Conservation (phyloP, 2,113 vertebrate genomes). For the Sisor rabdophorus region DNA sequence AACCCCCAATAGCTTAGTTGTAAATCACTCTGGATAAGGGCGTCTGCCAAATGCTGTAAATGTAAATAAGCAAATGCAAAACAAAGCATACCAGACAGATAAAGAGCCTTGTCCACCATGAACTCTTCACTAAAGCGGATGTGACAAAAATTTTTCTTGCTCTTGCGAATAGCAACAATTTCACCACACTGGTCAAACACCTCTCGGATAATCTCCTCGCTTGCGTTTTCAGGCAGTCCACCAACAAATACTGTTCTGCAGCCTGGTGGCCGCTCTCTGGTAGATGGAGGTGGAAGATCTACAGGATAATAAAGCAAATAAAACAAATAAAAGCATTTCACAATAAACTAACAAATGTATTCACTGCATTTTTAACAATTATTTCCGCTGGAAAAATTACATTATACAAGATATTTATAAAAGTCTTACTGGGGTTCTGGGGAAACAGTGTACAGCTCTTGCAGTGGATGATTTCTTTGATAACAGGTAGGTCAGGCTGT, state of each 20-base stretch:
- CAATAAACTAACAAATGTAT: not conserved
- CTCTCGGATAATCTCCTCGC: conserved; percentile 84
- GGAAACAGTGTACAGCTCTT: conserved; percentile 94
- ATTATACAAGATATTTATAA: not conserved
- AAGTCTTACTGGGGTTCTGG: conserved; percentile 91
- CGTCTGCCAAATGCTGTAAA: no score
- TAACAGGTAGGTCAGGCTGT: conserved; percentile 77
- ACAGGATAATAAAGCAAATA: no score
- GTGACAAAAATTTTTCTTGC: conserved; percentile 94
- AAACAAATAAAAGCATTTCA: conserved; percentile 1
- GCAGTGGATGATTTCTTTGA: conserved; percentile 96
- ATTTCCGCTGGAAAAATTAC: not conserved
- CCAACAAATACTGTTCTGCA: conserved; percentile 90
- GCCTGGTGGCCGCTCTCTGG: conserved; percentile 84
- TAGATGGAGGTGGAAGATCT: conserved; percentile 88
- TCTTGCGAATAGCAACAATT: conserved; percentile 85
- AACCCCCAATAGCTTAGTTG: no score
- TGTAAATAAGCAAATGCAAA: no score
- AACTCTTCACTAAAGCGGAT: conserved; percentile 86
- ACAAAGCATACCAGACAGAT: conserved; percentile 82
- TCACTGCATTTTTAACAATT: not conserved
- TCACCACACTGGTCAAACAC: conserved; percentile 88
- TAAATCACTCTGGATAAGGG: no score
- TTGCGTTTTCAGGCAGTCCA: conserved; percentile 84
- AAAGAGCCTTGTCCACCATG: conserved; percentile 91